These are phyloP conservation scores for Volucella inanis DNA, from an alignment of 2,888 invertebrate genomes.

Conservation along the genomic window DNA sequence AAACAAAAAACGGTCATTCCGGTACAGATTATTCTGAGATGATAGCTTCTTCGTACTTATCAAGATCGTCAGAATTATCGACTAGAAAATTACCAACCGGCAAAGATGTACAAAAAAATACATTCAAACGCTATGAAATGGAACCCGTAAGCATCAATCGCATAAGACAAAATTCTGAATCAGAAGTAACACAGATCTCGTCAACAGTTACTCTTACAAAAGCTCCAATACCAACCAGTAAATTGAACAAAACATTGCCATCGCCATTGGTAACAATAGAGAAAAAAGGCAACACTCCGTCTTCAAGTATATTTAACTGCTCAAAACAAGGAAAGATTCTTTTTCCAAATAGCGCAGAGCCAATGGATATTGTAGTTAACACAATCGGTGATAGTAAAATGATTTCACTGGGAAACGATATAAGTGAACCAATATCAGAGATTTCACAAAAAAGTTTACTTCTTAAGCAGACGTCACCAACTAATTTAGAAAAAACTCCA, in stretches of 20 bases:
- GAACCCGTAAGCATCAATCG: conserved; percentile 15
- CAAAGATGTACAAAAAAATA: conserved; percentile 33
- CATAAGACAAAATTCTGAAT: conserved; percentile 4
- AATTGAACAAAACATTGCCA: conserved; percentile 41
- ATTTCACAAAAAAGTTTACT: conserved; percentile 52
- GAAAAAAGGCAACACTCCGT: conserved; percentile 35
- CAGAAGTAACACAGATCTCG: conserved; percentile 66
- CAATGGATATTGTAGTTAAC: conserved; percentile 56
- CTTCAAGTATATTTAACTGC: conserved; percentile 23
- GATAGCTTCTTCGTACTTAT: conserved; percentile 30
- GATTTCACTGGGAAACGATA: conserved; percentile 43
- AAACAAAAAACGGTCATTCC: conserved; percentile 46
- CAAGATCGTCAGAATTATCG: conserved; percentile 7
- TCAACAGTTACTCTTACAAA: conserved; percentile 69
- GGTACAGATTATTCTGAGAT: conserved; percentile 15
- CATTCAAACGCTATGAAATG: conserved; percentile 9
- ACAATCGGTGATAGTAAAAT: conserved; percentile 44
- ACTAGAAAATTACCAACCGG: conserved; percentile 39
- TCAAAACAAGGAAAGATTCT: conserved; percentile 47
- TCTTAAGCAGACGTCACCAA: conserved; percentile 37
- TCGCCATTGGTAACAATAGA: conserved; percentile 64
- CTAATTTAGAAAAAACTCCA: conserved; percentile 34
- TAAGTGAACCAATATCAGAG: conserved; percentile 18
- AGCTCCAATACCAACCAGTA: conserved; percentile 8
- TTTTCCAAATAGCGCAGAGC: conserved; percentile 30